phyloP scores from a whole-genome alignment of 2,113 vertebrate species.

The Empidonax traillii region DNA sequence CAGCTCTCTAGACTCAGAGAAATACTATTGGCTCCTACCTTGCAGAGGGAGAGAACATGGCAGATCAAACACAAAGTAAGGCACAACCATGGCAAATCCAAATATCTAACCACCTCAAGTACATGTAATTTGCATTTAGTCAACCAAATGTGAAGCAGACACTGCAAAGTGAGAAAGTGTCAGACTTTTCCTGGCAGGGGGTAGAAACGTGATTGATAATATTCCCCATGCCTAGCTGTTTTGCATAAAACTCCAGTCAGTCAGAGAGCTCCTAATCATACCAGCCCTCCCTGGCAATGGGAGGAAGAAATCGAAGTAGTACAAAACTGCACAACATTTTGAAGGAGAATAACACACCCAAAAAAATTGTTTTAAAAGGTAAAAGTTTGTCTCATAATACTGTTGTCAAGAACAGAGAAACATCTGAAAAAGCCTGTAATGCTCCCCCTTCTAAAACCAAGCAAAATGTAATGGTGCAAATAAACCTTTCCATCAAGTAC shows the following conservation, averaged over 20 bases:
- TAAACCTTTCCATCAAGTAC: not conserved
- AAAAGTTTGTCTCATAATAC: not conserved
- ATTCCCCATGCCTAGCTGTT: not conserved
- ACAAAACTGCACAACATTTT: not conserved
- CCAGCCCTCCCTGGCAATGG: not conserved
- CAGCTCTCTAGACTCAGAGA: not conserved
- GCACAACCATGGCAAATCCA: not conserved
- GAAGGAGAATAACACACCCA: not conserved
- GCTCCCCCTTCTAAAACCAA: not conserved
- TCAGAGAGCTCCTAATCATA: not conserved
- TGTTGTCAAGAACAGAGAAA: not conserved
- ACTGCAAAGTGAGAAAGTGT: not conserved
- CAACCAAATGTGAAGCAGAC: constrained; percentile 21
- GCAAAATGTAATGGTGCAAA: not conserved
- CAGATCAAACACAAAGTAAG: not conserved
- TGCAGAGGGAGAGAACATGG: not conserved
- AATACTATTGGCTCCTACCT: not conserved
- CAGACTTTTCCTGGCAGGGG: not conserved
- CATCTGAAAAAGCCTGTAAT: not conserved
- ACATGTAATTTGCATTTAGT: not conserved
- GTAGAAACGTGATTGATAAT: constrained; percentile 23
- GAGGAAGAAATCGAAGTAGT: not conserved
- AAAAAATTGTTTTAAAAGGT: not conserved
- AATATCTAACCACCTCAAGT: not conserved
- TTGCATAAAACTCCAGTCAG: not conserved